Evolutionary conservation across 2,888 invertebrate genomes (phyloP).

Genomic region (Drosophila atripex): DNA sequence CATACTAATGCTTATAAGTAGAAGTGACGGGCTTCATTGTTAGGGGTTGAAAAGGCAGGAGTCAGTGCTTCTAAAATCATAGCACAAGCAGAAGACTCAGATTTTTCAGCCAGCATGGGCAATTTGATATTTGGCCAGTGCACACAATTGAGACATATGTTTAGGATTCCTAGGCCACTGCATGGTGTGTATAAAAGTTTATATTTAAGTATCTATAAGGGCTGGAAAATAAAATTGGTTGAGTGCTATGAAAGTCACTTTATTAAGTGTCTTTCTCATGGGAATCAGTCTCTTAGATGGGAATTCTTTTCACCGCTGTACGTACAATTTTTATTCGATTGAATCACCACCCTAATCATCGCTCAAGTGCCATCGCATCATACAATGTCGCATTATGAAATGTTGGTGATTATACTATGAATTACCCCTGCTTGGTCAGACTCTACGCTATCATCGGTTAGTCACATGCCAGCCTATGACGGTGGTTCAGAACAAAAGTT

Average conservation of each 20-base stretch:
- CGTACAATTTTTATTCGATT: slow-evolving; percentile 43
- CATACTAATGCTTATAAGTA: background rate
- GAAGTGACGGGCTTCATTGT: background rate
- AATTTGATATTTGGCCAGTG: slow-evolving; percentile 53
- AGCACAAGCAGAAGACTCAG: slow-evolving; percentile 1
- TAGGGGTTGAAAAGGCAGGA: slow-evolving; percentile 1
- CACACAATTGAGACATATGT: slow-evolving; percentile 78
- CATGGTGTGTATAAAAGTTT: slow-evolving; percentile 15
- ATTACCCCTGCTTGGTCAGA: slow-evolving; percentile 39
- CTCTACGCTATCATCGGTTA: slow-evolving; percentile 38
- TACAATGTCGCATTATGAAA: slow-evolving; percentile 57
- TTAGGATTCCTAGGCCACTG: slow-evolving; percentile 23
- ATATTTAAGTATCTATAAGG: slow-evolving; percentile 22
- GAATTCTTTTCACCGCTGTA: slow-evolving; percentile 5
- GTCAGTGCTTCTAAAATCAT: background rate
- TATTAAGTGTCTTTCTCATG: slow-evolving; percentile 44
- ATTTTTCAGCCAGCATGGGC: slow-evolving; percentile 4
- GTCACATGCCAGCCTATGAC: slow-evolving; percentile 39
- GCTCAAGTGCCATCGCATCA: slow-evolving; percentile 58
- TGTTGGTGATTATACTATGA: slow-evolving; percentile 59
- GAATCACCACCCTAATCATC: slow-evolving; percentile 59
- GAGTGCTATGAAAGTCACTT: slow-evolving; percentile 52
- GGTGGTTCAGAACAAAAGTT: slow-evolving; percentile 22
- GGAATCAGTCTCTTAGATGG: slow-evolving; percentile 20
- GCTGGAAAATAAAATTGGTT: slow-evolving; percentile 41